These are phyloP conservation scores for Drosophila subobscura DNA, from an alignment of 1,140 invertebrate species.

Conservation along the genomic window DNA sequence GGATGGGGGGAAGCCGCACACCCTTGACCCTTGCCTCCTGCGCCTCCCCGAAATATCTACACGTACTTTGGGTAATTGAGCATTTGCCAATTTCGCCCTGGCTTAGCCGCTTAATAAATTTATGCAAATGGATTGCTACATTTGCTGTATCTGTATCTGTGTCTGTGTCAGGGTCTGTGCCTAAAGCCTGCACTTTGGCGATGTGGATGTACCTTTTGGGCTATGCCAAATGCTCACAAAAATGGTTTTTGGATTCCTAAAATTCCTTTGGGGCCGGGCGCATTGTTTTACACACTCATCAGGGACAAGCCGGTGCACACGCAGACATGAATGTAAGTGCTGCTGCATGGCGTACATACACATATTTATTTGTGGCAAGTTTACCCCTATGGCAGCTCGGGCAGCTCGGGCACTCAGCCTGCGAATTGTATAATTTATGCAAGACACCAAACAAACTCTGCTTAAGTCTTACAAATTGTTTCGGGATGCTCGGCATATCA, in stretches of 20 bases:
- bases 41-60: not conserved
- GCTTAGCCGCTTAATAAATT: constrained; percentile 64
- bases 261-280: too few relatives aligned
- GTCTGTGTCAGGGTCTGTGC: too few relatives aligned
- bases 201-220: too few relatives aligned
- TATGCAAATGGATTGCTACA: constrained; percentile 29
- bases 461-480: constrained; percentile 78
- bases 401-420: constrained; percentile 51
- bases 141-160: too few relatives aligned
- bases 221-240: too few relatives aligned
- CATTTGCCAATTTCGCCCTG: constrained; percentile 47
- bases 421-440: constrained; percentile 77
- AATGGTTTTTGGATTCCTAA: too few relatives aligned
- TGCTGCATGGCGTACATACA: too few relatives aligned
- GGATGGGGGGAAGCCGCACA: not conserved
- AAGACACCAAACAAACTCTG: constrained; percentile 69
- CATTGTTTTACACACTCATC: too few relatives aligned
- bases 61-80: constrained; percentile 54
- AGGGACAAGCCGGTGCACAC: too few relatives aligned
- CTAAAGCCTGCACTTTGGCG: too few relatives aligned
- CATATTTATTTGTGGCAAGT: constrained; percentile 23
- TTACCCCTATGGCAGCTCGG: constrained; percentile 19
- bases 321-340: too few relatives aligned
- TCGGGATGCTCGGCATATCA: constrained; percentile 72
- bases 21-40: constrained; percentile 3